Evolutionary conservation across 2,888 invertebrate genomes (phyloP), one percentile per base, ranked within the genome.

Genomic region (Tetranychus piercei): DNA sequence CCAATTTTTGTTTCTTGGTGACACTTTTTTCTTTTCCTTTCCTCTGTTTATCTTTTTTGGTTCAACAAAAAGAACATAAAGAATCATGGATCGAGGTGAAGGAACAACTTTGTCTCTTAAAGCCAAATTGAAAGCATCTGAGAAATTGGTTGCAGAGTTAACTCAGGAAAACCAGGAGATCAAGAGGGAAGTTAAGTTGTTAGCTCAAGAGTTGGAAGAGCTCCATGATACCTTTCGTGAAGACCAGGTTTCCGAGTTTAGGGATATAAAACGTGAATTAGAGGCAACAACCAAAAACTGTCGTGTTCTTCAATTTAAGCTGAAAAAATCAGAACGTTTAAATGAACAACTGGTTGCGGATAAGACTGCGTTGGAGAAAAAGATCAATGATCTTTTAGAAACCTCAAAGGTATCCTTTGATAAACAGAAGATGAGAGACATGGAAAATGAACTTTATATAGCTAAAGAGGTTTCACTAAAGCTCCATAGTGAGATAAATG

Each of bases 281-380:
- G 97, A 99, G 81, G 92, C 93, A 81, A 92, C 94, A 4, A 93
- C 94, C 73, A 99, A 99, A 83, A 97, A 97, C 84, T 97, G 97
- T 84, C 87, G 99, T 15, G 94, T 99, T 79, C 86, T 99, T 78
- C 96, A 97, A 79, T 99, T 99, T 84, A 99, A 99, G 83, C 84
- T 99, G 78, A 88, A 96, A 81, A 99, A 99, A 86, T 88, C 92
- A 73, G 99, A 99, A 83, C 87, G 96, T 77, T 89, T 88, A 82
- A 87, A 89, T 74, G 92, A 92, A 75, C 77, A 79, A 7, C 45
- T 80, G 45, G 83, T 83, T 74, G 77, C 79, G 9, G 83, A 83
- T 69, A 78, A 92, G 80, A 85, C 86, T 72, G 88, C 90, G 79
- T 83, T 83, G 76, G 84, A 85, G 77, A 82, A 82, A 44, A 80